These are phyloP conservation scores for Aleiodes sp. DNA, from an alignment of 1,140 invertebrate genomes.

Conservation along the genomic window DNA sequence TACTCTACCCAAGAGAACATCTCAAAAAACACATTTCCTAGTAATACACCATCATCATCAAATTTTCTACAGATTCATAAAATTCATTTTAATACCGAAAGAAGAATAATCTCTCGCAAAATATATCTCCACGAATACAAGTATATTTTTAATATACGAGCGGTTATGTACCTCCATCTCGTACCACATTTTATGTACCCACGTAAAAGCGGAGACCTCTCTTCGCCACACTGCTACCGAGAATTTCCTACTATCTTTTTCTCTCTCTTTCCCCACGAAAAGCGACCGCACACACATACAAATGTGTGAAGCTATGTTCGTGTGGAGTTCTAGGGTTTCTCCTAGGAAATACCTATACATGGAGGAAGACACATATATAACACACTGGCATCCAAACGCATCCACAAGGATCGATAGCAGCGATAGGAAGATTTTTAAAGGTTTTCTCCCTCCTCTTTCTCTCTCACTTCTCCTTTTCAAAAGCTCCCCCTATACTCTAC, in stretches of 20 bases:
- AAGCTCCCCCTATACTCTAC: neutral
- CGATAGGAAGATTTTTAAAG: constrained; percentile 11
- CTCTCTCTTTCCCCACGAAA: neutral
- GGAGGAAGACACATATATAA: neutral
- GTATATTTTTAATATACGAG: constrained; percentile 5
- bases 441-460: neutral
- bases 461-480: neutral
- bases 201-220: constrained; percentile 11
- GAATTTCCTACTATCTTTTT: neutral
- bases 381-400: neutral
- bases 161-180: neutral
- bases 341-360: neutral
- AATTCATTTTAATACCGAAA: neutral
- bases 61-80: neutral
- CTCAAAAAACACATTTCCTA: neutral
- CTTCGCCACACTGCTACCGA: neutral
- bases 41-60: neutral
- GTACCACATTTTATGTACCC: constrained; percentile 13
- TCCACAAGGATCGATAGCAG: neutral
- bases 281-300: too few species aligned
- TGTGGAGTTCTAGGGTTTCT: neutral
- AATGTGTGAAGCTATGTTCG: neutral
- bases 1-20: too few species aligned
- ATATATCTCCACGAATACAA: neutral
- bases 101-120: neutral